Percentiles rank a stretch among this genome's conserved stretches.
These are phyloP conservation scores for Augiades crinisus DNA, from an alignment of 2,888 invertebrate genomes.

Conservation along the genomic window DNA sequence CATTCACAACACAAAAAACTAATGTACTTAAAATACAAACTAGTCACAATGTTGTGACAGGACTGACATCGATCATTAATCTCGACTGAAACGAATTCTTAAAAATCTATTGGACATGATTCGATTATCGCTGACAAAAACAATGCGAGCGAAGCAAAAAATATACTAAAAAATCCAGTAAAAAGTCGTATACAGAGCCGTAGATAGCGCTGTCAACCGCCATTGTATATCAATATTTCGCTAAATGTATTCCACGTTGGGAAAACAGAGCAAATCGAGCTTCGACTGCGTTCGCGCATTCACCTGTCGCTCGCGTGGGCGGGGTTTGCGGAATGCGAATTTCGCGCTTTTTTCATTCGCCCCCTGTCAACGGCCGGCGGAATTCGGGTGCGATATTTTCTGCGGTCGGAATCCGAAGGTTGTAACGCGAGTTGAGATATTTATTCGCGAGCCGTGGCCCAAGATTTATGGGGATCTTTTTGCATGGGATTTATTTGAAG, in stretches of 20 bases:
- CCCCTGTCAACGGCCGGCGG: conserved; percentile 62
- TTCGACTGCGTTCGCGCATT: conserved; percentile 67
- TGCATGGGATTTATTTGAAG: conserved; percentile 59
- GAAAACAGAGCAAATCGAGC: conserved; percentile 55
- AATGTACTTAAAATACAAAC: neutral
- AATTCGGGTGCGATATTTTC: conserved; percentile 81
- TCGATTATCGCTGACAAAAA: conserved; percentile 14
- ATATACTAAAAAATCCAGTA: conserved; percentile 15
- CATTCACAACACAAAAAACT: conserved; percentile 2
- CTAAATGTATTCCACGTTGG: conserved; percentile 62
- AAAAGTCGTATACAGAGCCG: conserved; percentile 7
- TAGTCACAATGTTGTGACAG: conserved; percentile 11
- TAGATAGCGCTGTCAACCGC: conserved; percentile 51
- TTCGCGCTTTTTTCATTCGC: conserved; percentile 69
- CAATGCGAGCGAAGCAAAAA: conserved; percentile 8
- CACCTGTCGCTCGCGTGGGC: conserved; percentile 76
- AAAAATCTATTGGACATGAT: conserved; percentile 6
- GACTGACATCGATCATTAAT: conserved; percentile 13
- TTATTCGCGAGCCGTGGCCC: conserved; percentile 56
- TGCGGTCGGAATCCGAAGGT: conserved; percentile 72
- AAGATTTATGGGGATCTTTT: conserved; percentile 61
- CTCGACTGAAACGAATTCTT: neutral
- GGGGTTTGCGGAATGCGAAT: conserved; percentile 64
- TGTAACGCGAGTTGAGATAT: conserved; percentile 68
- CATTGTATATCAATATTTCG: conserved; percentile 73